Base-by-base conservation (phyloP, 92 coral and sea anemone species). In the Siderastrea radians region DNA sequence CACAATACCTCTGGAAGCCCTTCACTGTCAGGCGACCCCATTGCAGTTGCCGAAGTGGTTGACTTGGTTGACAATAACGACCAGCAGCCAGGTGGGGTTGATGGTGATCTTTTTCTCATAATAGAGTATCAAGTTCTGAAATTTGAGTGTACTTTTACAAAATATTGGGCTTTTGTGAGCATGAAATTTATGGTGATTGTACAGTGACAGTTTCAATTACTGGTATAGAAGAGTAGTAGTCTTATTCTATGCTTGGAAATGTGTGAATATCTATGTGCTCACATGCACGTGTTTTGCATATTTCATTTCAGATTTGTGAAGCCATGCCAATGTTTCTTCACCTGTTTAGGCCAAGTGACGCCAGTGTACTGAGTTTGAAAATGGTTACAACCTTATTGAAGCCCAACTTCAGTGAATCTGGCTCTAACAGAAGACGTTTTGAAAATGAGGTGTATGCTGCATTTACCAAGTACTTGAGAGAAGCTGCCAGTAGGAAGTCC, bases 401-500 rank as follows among this genome's bases (percentile, higher is more conserved):
- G 77, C 84, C 83, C 53, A 15, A 73, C 3, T 78, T 78, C 49
- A 87, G 90, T 19, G 79, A 78, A 69, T 0, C 79, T 70, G 80
- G 90, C 50, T 69, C 65, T 13, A 87, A 87, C 16, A 86, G 49
- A 72, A 62, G 82, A n/a, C 74, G 45, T 13, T 83, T 85, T 77
- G 92, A 91, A 83, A 87, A 87, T 83, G 91, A 80, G 72, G 95
- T 88, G 75, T 92, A 92, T 84, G 92, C 89, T 48, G 68, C 68
- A 68, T 88, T 92, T 65, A 79, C 79, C 75, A 92, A 92, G 78
- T 92, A 88, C 89, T 79, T 88, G 14, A 79, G 95, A 50, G 90
- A 92, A 92, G 92, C 77, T 69, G 92, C 92, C 60, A 77, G 95
- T 92, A 88, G 74, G 94, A 26, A 64, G 48, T 82, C 53, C 61